phyloP scores from a whole-genome alignment of 2,113 vertebrate species.

The Sterna hirundo region DNA sequence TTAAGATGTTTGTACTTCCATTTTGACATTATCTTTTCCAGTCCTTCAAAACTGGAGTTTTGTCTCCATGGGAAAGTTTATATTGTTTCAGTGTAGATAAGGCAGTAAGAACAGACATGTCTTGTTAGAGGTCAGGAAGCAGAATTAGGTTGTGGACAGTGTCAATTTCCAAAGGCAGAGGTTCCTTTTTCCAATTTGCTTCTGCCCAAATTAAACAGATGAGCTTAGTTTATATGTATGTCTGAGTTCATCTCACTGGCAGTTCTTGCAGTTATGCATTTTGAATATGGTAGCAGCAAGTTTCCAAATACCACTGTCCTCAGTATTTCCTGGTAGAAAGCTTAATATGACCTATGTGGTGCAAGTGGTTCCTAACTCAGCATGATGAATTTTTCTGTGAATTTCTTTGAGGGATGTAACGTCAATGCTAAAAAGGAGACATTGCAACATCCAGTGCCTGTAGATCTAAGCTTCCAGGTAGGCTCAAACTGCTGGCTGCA shows the following conservation, averaged over 20 bases:
- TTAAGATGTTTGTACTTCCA: neutral
- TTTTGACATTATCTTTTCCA: neutral
- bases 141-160: neutral
- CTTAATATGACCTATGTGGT: neutral
- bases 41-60: neutral
- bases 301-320: neutral
- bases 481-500: neutral
- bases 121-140: neutral
- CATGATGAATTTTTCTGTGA: accelerated
- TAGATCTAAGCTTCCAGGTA: neutral
- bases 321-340: neutral
- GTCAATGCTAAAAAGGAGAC: neutral
- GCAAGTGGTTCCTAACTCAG: neutral
- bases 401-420: neutral
- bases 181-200: neutral
- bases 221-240: neutral
- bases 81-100: neutral
- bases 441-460: neutral
- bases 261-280: neutral
- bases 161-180: neutral
- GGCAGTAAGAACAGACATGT: neutral
- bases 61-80: neutral
- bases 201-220: neutral
- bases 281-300: neutral
- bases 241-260: neutral